These are phyloP conservation scores for Epistrophe grossulariae DNA, from an alignment of 2,888 invertebrate genomes.

Conservation along the genomic window DNA sequence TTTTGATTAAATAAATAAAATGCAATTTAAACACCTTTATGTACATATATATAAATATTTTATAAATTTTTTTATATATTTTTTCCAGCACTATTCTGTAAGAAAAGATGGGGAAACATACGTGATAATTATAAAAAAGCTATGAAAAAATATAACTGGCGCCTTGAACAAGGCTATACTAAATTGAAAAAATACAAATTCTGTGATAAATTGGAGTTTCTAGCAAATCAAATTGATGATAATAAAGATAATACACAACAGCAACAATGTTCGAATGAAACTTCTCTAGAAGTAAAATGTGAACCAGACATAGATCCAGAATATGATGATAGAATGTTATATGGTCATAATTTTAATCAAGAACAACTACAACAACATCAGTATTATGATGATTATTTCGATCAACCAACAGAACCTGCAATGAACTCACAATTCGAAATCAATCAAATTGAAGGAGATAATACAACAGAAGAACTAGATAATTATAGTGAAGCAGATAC, in stretches of 20 bases:
- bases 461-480: neutral
- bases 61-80: neutral
- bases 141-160: constrained; percentile 28
- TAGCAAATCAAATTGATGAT: constrained; percentile 2
- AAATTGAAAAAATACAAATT: constrained; percentile 39
- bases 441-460: constrained; percentile 6
- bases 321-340: neutral
- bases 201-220: constrained; percentile 31
- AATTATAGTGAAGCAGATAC: constrained; percentile 16
- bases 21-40: too few species aligned
- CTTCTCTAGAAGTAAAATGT: constrained; percentile 21
- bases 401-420: neutral
- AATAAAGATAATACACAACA: neutral
- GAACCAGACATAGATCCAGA: constrained; percentile 32
- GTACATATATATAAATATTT: too few species aligned
- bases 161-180: constrained; percentile 8
- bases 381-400: neutral
- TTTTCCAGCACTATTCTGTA: constrained; percentile 38
- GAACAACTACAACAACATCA: neutral
- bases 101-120: constrained; percentile 45
- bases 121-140: constrained; percentile 53
- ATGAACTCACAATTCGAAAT: neutral
- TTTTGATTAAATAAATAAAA: too few species aligned
- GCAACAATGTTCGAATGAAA: neutral
- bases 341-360: constrained; percentile 7